These are phyloP conservation scores for Capreolus pygargus DNA, from an alignment of 2,113 vertebrate species.

Conservation along the genomic window DNA sequence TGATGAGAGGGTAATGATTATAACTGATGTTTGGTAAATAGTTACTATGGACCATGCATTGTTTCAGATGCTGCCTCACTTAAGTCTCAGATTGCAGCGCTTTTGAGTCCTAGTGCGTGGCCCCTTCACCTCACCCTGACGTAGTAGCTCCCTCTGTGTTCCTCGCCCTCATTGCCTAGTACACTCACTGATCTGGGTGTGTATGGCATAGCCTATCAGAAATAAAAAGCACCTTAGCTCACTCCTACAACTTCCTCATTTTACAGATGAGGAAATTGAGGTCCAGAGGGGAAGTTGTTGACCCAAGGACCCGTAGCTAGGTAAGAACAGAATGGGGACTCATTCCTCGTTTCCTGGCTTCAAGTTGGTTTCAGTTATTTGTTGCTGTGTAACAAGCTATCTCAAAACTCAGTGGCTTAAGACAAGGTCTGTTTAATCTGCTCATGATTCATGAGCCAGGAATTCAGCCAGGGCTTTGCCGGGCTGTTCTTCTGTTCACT, in stretches of 20 bases:
- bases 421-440: background rate
- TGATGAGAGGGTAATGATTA: too few species aligned
- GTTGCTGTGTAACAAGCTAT: background rate
- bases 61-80: background rate
- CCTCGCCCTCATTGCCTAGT: background rate
- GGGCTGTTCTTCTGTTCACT: background rate
- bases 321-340: background rate
- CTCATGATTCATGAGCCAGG: background rate
- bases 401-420: background rate
- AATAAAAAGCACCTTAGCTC: background rate
- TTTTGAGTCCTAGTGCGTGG: background rate
- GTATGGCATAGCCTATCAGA: background rate
- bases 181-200: background rate
- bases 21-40: background rate
- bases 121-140: background rate
- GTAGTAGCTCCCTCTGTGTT: background rate
- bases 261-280: slow-evolving; percentile 14
- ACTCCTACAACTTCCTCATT: background rate
- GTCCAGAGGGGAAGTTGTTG: background rate
- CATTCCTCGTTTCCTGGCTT: background rate
- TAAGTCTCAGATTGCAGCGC: background rate
- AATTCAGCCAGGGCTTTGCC: background rate
- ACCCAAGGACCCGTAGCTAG: background rate
- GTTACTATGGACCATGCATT: background rate
- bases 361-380: background rate